These are phyloP conservation scores for Rhabdomys dilectus DNA, from an alignment of 2,113 vertebrate genomes.

Conservation along the genomic window DNA sequence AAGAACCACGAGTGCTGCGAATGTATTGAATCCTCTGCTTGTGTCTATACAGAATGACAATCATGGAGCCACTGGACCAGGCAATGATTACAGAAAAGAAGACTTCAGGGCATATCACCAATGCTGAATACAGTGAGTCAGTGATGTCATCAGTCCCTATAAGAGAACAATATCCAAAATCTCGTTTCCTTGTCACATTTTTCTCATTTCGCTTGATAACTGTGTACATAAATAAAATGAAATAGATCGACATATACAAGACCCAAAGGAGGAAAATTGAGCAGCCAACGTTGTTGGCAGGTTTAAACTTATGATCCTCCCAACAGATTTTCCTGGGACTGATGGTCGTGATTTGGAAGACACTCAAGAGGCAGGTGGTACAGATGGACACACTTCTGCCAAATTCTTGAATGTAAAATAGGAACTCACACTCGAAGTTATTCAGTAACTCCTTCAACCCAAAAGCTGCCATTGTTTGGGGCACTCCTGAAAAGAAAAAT, in stretches of 20 bases:
- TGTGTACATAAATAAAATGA: not conserved
- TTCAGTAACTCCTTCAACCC: not conserved
- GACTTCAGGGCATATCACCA: not conserved
- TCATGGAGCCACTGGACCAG: not conserved
- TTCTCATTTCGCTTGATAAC: not conserved
- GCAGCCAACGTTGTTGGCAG: not conserved
- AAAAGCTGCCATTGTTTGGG: not conserved
- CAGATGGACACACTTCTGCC: not conserved
- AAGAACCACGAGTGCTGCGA: fast-evolving
- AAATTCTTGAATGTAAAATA: not conserved
- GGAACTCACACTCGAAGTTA: not conserved
- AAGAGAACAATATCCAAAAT: not conserved
- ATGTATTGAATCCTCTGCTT: not conserved
- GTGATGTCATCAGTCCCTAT: fast-evolving
- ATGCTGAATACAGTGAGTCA: not conserved
- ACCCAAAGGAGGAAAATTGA: not conserved
- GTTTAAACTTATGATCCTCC: not conserved
- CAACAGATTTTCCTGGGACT: not conserved
- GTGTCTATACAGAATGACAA: not conserved
- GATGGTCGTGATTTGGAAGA: not conserved
- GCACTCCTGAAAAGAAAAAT: not conserved
- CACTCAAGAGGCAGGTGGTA: not conserved
- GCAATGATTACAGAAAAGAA: not conserved
- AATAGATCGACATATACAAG: not conserved
- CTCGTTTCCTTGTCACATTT: not conserved